Conservation (phyloP, 1,140 invertebrate species). For the Homarus americanus region DNA sequence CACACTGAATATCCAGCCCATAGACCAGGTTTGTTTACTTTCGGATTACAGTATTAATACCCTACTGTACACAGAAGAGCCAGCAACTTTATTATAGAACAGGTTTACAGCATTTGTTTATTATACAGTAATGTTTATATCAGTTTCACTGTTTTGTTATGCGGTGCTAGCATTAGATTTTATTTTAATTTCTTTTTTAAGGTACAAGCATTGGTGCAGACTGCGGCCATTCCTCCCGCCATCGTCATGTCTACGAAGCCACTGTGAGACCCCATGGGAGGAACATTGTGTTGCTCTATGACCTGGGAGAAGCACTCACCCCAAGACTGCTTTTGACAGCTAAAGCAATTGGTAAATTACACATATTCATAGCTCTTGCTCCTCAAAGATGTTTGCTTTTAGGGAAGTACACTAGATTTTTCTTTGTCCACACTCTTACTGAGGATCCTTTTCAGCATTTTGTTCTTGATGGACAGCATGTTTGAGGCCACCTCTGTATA, state of each 20-base stretch:
- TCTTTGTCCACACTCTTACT: too few relatives aligned
- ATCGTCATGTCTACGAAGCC: slow-evolving; percentile 58
- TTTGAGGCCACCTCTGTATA: too few relatives aligned
- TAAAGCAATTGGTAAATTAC: slow-evolving; percentile 52
- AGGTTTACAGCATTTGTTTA: too few relatives aligned
- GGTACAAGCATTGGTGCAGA: slow-evolving; percentile 48
- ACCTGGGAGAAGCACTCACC: slow-evolving; percentile 60
- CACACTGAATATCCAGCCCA: slow-evolving; percentile 81
- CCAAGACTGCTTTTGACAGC: slow-evolving; percentile 57
- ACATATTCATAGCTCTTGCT: neutral
- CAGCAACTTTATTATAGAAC: neutral
- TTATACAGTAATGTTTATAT: too few relatives aligned
- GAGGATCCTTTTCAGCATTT: too few relatives aligned
- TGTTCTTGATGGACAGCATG: too few relatives aligned
- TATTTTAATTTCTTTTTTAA: neutral
- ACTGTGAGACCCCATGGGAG: slow-evolving; percentile 44
- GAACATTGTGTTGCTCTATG: slow-evolving; percentile 59
- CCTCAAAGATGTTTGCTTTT: too few relatives aligned
- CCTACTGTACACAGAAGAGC: neutral
- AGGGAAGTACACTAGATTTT: too few relatives aligned
- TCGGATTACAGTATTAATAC: too few relatives aligned
- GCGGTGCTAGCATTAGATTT: too few relatives aligned
- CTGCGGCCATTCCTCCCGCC: slow-evolving; percentile 51
- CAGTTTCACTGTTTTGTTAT: too few relatives aligned
- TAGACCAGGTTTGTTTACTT: slow-evolving; percentile 65